phyloP scores from a whole-genome alignment of 2,888 invertebrate genomes.

The Drosophila paranaensis region DNA sequence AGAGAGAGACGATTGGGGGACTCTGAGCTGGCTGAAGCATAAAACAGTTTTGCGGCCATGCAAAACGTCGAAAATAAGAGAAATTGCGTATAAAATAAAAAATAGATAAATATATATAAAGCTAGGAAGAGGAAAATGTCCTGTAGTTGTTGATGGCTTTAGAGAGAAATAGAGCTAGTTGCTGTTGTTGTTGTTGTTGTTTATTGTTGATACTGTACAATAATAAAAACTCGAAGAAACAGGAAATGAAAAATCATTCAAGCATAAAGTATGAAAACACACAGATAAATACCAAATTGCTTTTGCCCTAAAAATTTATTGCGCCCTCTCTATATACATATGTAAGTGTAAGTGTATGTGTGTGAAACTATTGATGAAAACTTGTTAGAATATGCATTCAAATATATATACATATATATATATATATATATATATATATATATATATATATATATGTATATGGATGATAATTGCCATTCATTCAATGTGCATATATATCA shows the following conservation, averaged over 20 bases:
- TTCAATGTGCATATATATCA: not conserved
- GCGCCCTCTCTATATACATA: not conserved
- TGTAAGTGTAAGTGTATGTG: not conserved
- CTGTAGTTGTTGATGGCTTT: constrained; percentile 54
- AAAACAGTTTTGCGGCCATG: constrained; percentile 45
- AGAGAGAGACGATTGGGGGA: not conserved
- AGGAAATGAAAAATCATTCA: constrained; percentile 75
- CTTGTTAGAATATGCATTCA: not conserved
- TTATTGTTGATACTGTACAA: constrained; percentile 51
- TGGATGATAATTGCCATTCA: not conserved
- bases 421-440: constrained; percentile 1
- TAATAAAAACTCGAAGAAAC: constrained; percentile 59
- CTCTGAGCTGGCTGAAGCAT: constrained; percentile 3
- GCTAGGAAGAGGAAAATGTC: constrained; percentile 24
- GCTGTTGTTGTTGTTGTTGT: constrained; percentile 26
- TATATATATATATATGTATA: constrained; percentile 1
- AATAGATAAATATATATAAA: constrained; percentile 6
- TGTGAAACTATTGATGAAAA: constrained; percentile 12
- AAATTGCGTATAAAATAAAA: constrained; percentile 49
- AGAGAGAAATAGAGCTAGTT: constrained; percentile 21
- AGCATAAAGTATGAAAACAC: constrained; percentile 75
- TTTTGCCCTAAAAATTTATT: constrained; percentile 54
- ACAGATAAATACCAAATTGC: constrained; percentile 72
- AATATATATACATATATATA: constrained; percentile 2
- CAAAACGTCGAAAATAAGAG: constrained; percentile 42